Percentiles rank a stretch among this genome's conserved stretches.
These are phyloP conservation scores for Fulica atra DNA, from an alignment of 2,113 vertebrate genomes.

Conservation along the genomic window DNA sequence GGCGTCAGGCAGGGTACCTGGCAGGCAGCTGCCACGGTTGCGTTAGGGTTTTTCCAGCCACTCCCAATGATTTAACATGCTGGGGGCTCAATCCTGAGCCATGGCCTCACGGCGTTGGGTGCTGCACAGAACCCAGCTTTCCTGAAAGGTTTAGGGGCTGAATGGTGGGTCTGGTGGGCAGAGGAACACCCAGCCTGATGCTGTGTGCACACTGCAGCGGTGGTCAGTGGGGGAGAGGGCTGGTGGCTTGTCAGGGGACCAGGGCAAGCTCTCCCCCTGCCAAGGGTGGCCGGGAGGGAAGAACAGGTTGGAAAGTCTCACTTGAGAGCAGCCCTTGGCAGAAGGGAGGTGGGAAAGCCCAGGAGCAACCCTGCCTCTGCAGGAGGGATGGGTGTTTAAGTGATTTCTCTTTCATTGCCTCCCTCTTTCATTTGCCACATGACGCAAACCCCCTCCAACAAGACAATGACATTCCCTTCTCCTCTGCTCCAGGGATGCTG, in stretches of 20 bases:
- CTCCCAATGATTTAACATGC: neutral
- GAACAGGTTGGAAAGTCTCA: neutral
- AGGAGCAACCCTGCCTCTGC: neutral
- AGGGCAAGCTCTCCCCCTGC: neutral
- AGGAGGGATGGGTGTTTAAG: too few species aligned
- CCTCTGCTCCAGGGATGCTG: neutral
- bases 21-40: neutral
- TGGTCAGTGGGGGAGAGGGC: neutral
- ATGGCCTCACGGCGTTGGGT: fast-evolving
- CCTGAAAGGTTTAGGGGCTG: fast-evolving
- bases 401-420: neutral
- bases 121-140: neutral
- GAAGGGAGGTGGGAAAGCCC: neutral
- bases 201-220: fast-evolving
- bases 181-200: neutral
- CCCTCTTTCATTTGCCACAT: neutral
- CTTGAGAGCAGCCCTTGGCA: neutral
- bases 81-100: neutral
- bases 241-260: neutral
- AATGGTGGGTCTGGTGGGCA: fast-evolving
- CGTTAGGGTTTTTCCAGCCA: neutral
- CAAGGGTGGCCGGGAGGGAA: neutral
- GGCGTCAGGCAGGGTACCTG: neutral
- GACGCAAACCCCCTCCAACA: neutral
- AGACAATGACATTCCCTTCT: neutral